Evolutionary conservation across 2,888 invertebrate genomes (phyloP).

Genomic region (Metallyticus violacea): DNA sequence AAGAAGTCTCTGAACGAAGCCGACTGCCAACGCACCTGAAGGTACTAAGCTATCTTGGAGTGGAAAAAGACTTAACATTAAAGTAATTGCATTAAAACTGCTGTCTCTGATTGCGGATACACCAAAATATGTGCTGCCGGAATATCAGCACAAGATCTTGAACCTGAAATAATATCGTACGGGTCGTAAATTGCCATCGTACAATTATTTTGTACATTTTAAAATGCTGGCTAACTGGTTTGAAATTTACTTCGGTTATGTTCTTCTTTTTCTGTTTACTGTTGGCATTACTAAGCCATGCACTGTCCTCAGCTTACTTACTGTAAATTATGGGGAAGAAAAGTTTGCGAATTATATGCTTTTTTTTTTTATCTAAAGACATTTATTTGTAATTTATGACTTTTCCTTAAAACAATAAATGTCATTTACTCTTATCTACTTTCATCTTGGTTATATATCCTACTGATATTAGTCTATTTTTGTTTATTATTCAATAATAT

Average conservation of each 20-base stretch:
- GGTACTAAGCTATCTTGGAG: too few species aligned
- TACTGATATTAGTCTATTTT: too few species aligned
- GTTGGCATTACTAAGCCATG: not conserved
- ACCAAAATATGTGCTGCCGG: not conserved
- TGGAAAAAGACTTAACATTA: not conserved
- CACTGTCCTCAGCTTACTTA: too few species aligned
- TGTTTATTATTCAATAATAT: too few species aligned
- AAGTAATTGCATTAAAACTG: not conserved
- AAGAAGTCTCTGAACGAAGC: not conserved
- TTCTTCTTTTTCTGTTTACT: not conserved
- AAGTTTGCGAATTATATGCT: too few species aligned
- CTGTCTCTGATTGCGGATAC: not conserved
- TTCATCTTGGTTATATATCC: too few species aligned
- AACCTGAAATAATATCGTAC: not conserved
- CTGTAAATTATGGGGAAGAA: too few species aligned
- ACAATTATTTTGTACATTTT: not conserved
- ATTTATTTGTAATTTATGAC: too few species aligned
- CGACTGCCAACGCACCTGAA: not conserved
- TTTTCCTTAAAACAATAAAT: too few species aligned
- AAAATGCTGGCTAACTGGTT: not conserved
- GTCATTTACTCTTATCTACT: too few species aligned
- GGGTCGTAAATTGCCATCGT: not conserved
- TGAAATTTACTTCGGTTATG: not conserved
- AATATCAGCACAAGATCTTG: not conserved
- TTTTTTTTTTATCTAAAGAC: too few species aligned